Evolutionary conservation across 2,797 vertebrate species (phyloP).

Genomic region (Darevskia mixta): DNA sequence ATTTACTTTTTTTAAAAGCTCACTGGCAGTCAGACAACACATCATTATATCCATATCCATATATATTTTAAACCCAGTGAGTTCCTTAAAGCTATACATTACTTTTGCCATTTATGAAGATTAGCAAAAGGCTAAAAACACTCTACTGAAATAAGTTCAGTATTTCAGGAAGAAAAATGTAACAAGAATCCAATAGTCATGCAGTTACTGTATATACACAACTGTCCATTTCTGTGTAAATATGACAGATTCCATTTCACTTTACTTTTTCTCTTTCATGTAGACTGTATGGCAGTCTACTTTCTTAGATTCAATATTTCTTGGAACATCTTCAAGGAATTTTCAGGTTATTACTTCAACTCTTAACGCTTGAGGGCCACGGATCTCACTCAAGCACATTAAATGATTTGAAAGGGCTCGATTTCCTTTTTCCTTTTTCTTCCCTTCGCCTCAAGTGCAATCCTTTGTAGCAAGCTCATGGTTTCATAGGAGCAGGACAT

Average conservation of each 20-base stretch:
- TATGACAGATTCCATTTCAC: slow-evolving; percentile 41
- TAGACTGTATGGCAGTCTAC: not conserved
- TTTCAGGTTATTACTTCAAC: slow-evolving; percentile 34
- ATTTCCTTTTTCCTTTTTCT: not conserved
- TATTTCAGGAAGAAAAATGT: slow-evolving; percentile 33
- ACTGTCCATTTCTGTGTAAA: slow-evolving; percentile 43
- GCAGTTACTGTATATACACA: slow-evolving; percentile 31
- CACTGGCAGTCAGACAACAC: not conserved
- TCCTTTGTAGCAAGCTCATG: not conserved
- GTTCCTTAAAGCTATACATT: not conserved
- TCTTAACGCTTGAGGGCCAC: slow-evolving; percentile 37
- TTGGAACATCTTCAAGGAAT: slow-evolving; percentile 15
- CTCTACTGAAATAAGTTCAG: slow-evolving; percentile 8
- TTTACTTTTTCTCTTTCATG: not conserved
- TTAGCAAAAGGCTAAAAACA: slow-evolving; percentile 15
- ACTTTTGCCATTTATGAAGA: slow-evolving; percentile 12
- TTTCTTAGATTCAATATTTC: slow-evolving; percentile 27
- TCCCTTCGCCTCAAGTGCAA: not conserved
- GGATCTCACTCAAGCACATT: slow-evolving; percentile 40
- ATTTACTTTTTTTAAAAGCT: not conserved
- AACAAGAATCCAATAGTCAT: slow-evolving; percentile 34
- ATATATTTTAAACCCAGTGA: not conserved
- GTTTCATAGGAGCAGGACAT: not conserved
- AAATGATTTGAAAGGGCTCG: slow-evolving; percentile 5
- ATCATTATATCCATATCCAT: slow-evolving; percentile 8